Evolutionary conservation across 2,113 vertebrate species (phyloP).

Genomic region (Hyperopisus bebe): DNA sequence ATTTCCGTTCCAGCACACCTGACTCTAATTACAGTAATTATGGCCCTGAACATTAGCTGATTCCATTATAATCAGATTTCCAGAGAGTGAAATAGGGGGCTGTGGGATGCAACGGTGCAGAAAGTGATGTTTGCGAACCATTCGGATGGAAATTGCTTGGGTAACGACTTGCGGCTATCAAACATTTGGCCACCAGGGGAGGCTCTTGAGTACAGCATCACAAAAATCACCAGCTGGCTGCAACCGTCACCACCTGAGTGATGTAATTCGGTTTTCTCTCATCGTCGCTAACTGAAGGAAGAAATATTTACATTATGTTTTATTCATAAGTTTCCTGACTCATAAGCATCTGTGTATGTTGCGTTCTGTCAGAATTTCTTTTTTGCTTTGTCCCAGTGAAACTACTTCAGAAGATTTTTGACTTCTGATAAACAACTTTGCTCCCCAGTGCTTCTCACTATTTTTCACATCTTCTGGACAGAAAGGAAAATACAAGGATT

Average conservation of each 20-base stretch:
- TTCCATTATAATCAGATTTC: background rate
- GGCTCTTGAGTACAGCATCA: background rate
- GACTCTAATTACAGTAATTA: background rate
- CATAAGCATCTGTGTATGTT: background rate
- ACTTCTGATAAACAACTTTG: background rate
- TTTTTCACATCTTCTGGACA: background rate
- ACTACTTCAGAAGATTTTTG: background rate
- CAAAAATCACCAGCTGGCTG: background rate
- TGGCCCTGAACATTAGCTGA: background rate
- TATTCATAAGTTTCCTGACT: background rate
- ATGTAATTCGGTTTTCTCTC: background rate
- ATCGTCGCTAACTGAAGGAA: background rate
- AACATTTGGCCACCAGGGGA: background rate
- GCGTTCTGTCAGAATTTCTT: background rate
- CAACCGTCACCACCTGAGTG: background rate
- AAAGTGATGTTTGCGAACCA: background rate
- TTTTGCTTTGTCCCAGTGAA: background rate
- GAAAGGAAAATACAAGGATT: background rate
- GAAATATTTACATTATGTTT: background rate
- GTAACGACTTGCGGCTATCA: background rate
- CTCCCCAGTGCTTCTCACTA: background rate
- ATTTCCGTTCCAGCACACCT: background rate
- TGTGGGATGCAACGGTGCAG: background rate
- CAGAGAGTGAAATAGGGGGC: background rate
- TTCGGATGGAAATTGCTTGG: background rate